These are phyloP conservation scores for Proales similis DNA, from an alignment of 1,140 invertebrate species.

Conservation along the genomic window DNA sequence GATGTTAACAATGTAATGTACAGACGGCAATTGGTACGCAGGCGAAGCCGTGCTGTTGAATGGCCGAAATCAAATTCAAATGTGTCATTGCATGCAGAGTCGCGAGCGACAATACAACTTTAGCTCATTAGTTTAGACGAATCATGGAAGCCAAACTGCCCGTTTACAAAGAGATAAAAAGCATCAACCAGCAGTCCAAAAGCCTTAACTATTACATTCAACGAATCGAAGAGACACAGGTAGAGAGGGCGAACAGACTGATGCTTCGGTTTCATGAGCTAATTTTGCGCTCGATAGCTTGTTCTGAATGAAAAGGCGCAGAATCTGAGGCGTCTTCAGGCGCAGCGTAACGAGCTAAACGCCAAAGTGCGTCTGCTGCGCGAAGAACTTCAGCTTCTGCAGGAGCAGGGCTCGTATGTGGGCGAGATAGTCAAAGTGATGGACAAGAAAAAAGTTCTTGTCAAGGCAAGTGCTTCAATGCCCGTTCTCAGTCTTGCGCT, in stretches of 20 bases:
- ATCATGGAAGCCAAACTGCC: no score
- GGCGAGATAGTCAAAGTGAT: conserved; percentile 99
- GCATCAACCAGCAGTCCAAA: conserved; percentile 6
- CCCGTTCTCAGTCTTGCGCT: background rate
- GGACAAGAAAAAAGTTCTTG: conserved; percentile 99
- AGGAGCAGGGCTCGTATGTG: conserved; percentile 98
- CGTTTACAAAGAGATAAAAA: no score
- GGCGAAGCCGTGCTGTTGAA: no score
- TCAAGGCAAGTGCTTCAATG: conserved; percentile 69
- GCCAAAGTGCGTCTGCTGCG: conserved; percentile 96
- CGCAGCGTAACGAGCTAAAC: conserved; percentile 97
- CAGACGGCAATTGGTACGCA: no score
- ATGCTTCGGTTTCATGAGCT: background rate
- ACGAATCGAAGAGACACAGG: conserved; percentile 36
- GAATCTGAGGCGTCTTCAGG: conserved; percentile 90
- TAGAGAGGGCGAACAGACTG: no score
- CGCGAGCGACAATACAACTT: no score
- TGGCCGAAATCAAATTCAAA: no score
- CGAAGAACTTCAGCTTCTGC: conserved; percentile 91
- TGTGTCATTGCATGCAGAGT: no score
- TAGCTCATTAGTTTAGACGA: no score
- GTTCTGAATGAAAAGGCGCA: conserved; percentile 94
- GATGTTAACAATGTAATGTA: no score
- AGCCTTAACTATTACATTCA: conserved; percentile 32
- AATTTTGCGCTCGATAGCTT: conserved; percentile 52